phyloP scores from a whole-genome alignment of 2,888 invertebrate genomes.

The Acrobasis repandana region DNA sequence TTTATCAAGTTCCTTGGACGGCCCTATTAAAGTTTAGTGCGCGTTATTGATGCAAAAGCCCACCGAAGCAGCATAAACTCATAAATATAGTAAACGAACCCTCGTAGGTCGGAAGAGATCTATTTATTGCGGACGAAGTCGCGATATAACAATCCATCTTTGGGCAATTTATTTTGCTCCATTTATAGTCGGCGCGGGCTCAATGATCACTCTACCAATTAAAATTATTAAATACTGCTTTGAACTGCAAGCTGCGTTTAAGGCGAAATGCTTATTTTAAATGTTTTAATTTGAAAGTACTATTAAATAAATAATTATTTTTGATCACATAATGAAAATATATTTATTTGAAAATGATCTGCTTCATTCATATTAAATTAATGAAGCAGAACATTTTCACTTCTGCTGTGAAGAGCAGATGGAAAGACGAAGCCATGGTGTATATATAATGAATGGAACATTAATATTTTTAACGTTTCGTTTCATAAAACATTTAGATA shows the following conservation, averaged over 20 bases:
- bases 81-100: constrained; percentile 44
- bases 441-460: constrained; percentile 26
- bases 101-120: constrained; percentile 41
- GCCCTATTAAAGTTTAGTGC: not conserved
- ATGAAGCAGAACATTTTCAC: constrained; percentile 1
- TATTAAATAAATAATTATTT: too few species aligned
- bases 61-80: constrained; percentile 41
- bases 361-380: not conserved
- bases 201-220: not conserved
- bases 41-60: constrained; percentile 24
- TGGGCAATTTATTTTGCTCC: constrained; percentile 15
- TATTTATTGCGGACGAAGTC: constrained; percentile 44
- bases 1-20: not conserved
- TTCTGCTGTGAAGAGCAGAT: constrained; percentile 5
- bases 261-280: too few species aligned
- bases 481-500: constrained; percentile 39
- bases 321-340: too few species aligned
- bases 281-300: too few species aligned
- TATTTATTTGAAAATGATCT: too few species aligned
- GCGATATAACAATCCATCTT: constrained; percentile 48
- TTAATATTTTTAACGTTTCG: constrained; percentile 27
- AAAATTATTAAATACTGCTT: not conserved
- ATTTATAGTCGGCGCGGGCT: not conserved
- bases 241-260: too few species aligned
- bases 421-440: constrained; percentile 12